Evolutionary conservation across 2,113 vertebrate genomes (phyloP), one percentile per base, ranked within the genome.

Genomic region (Dasypus novemcinctus): DNA sequence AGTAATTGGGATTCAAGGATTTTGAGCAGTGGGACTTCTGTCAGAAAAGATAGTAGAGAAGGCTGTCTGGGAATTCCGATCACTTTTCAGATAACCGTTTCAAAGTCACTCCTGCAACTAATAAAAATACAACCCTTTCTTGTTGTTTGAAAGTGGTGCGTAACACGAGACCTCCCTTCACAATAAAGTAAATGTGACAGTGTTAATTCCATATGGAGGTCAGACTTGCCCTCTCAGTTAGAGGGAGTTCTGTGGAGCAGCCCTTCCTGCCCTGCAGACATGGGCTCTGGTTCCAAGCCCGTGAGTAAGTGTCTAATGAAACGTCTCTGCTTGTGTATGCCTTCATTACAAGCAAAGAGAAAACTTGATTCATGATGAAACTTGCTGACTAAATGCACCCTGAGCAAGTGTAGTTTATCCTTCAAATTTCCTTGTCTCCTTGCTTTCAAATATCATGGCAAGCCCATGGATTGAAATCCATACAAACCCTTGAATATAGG

Each of bases 291-390:
- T 93, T 69, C 36, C 21, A 84, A 76, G 29, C 20, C 4, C 86
- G 3, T 89, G 85, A 71, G 59, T 83, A 31, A 68, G 87, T 93
- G 57, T 27, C 23, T 93, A 84, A 66, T 72, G 52, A 90, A 81
- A 90, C 71, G 43, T 87, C 46, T 91, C 21, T 52, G 69, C 83
- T 87, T 33, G 17, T 59, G 27, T 72, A 12, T 23, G 15, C 13
- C n/a, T 96, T 94, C 6, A 23, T 81, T 86, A 13, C 71, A 80
- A 78, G 27, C 20, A 93, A 80, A 84, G 52, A 54, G 41, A 81
- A 74, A 93, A 95, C 21, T 59, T 29, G 66, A 92, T 15, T 79
- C 76, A 29, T 81, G 64, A 68, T 75, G 78, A 91, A 90, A 74
- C 7, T 81, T 92, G 21, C 72, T 46, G 20, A 90, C n/a, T 63